Evolutionary conservation across 2,888 invertebrate species (phyloP), one percentile per base, ranked within the genome.

Genomic region (Folsomia candida): DNA sequence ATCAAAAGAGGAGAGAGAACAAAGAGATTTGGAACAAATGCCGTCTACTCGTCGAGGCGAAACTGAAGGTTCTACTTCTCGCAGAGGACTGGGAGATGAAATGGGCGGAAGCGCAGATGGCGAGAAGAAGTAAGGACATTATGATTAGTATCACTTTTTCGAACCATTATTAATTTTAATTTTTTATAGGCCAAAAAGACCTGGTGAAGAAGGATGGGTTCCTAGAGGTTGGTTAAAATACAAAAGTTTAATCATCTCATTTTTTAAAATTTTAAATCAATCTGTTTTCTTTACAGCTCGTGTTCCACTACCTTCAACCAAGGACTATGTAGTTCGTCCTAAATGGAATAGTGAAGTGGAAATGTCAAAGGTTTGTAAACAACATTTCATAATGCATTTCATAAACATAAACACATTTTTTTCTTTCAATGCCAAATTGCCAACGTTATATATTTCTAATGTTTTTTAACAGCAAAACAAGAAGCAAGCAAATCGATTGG

Each of bases 141-240:
- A 22, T 59, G 11, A 2, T 3, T 60, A 47, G 37, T 25, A 26
- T 18, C 51, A 54, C 25, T 20, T 47, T 37, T 37, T 20, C 18
- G 26, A 60, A 59, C 22, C 4, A 28, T 58, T 6, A 64, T 47
- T 62, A 14, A 26, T 47, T 14, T 47, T 18, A 47, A 47, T 47
- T 11, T 47, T 18, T 47, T 18, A 20, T 6, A 90, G 90, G 82
- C 86, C 89, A 66, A 84, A 93, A 72, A 87, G 95, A 70, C 97
- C 97, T 0, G 98, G 98, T 71, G 96, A 97, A 82, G 91, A 92
- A 77, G 98, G 97, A 54, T 98, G 95, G 95, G 90, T 97, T 76
- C 90, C 91, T 25, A 24, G 60, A 60, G n/a, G n/a, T n/a, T n/a
- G n/a, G n/a, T n/a, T n/a, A n/a, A n/a, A n/a, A n/a, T n/a, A n/a